Evolutionary conservation across 2,797 vertebrate species (phyloP).

Genomic region (Sitta carolinensis): DNA sequence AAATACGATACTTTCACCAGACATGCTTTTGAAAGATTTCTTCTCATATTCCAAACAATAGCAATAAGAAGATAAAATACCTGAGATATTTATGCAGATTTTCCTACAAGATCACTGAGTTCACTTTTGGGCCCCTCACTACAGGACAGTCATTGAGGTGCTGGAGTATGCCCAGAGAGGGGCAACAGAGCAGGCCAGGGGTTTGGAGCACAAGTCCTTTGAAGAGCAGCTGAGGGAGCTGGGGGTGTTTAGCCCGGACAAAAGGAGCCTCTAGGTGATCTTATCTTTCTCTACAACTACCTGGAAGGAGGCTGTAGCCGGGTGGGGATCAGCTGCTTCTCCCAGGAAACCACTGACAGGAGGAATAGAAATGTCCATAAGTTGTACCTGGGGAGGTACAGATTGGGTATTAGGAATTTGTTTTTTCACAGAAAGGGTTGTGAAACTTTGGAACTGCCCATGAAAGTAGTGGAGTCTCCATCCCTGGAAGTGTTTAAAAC

Average conservation of each 20-base stretch:
- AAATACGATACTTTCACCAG: background rate
- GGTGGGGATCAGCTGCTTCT: background rate
- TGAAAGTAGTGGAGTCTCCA: background rate
- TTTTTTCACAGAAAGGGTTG: background rate
- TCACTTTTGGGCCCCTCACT: background rate
- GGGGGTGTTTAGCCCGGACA: background rate
- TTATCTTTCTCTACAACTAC: background rate
- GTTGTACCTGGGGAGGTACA: background rate
- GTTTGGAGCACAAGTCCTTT: background rate
- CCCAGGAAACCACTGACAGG: background rate
- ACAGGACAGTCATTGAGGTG: background rate
- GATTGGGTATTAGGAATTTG: background rate
- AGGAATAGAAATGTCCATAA: background rate
- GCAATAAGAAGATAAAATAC: background rate
- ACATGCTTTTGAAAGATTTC: background rate
- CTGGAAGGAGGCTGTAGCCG: background rate
- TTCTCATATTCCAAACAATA: background rate
- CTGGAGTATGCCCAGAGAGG: background rate
- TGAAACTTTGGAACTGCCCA: background rate
- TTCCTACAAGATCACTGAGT: background rate
- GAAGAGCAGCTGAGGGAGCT: background rate
- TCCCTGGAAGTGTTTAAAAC: background rate
- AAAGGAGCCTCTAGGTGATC: background rate
- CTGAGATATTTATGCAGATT: background rate
- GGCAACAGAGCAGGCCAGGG: no score